Conservation (phyloP, 2,113 vertebrate species). For the Bothrops jararaca region DNA sequence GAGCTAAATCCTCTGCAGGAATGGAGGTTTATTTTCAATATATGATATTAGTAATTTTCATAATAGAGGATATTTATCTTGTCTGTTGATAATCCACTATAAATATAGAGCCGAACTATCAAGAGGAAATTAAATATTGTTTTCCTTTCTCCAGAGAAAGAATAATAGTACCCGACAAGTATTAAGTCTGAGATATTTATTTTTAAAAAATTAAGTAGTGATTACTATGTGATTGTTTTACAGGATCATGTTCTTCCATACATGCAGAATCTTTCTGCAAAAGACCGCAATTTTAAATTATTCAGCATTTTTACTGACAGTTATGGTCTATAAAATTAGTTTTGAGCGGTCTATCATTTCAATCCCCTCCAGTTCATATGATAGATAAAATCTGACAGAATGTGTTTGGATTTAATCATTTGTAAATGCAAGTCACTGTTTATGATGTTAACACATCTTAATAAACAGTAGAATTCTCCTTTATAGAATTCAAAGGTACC, state of each 20-base stretch:
- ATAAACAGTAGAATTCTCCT: not conserved
- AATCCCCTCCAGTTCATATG: not conserved
- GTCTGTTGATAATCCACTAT: conserved; percentile 17
- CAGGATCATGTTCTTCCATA: not conserved
- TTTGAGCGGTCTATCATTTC: conserved; percentile 3
- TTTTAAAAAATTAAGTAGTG: conserved; percentile 32
- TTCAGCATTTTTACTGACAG: conserved; percentile 17
- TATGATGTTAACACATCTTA: not conserved
- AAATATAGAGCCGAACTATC: conserved; percentile 19
- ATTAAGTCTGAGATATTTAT: conserved; percentile 27
- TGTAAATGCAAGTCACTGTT: not conserved
- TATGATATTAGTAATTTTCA: not conserved
- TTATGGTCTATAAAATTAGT: not conserved
- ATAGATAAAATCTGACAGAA: not conserved
- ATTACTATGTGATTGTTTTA: not conserved
- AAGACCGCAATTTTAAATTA: conserved; percentile 24
- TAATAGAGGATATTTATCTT: conserved; percentile 1
- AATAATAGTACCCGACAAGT: conserved; percentile 19
- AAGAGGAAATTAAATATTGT: conserved; percentile 34
- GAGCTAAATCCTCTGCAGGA: not conserved
- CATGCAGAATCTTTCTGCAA: not conserved
- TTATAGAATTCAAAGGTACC: not conserved
- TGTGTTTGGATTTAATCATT: conserved; percentile 10
- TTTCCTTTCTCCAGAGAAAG: conserved; percentile 20
- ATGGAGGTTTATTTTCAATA: not conserved